Base-by-base conservation (phyloP, 2,113 vertebrate species). In the Aegithalos caudatus region DNA sequence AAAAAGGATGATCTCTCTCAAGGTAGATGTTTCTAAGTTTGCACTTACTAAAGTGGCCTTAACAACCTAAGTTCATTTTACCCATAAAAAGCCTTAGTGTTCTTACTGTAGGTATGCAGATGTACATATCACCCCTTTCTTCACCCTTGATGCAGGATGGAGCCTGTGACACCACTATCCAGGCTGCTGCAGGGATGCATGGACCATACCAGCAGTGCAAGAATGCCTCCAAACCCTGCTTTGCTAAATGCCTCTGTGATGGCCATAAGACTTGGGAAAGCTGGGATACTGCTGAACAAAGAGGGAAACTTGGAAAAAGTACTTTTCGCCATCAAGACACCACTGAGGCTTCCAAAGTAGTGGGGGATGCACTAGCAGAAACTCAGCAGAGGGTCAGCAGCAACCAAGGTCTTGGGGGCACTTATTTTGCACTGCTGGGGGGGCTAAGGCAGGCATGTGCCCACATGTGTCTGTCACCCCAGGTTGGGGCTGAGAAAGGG, bases 1-100 rank as follows among this genome's bases (percentile, higher is more conserved):
- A 81, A 94, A 77, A 40, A n/a, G 6, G 4, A 25, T 44, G 86
- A 80, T 93, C 51, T 89, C 51, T 89, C 78, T 93, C 86, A 97
- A 96, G 56, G 94, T 84, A 95, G 81, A 70, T 83, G 64, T 92
- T 97, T 96, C 72, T 76, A 96, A 86, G 18, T 79, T 66, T 91
- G 18, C 29, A 31, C 35, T 74, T 57, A 29, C 21, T 61, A 4
- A 24, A 53, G 11, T 29, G 11, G 15, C 42, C 64, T 67, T 81
- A n/a, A 33, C 13, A 23, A 40, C 7, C 18, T 21, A 33, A 65
- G 21, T 61, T 65, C 10, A 42, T 56, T 86, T 71, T 81, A 37
- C 11, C 5, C 11, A 12, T 45, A 64, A 76, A 66, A 76, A 61
- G 13, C 11, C n/a, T 27, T 18, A 51, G 6, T 20, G 14, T 44